Base-by-base conservation (phyloP, 1,140 invertebrate genomes). In the Ptiloglossa arizonensis region DNA sequence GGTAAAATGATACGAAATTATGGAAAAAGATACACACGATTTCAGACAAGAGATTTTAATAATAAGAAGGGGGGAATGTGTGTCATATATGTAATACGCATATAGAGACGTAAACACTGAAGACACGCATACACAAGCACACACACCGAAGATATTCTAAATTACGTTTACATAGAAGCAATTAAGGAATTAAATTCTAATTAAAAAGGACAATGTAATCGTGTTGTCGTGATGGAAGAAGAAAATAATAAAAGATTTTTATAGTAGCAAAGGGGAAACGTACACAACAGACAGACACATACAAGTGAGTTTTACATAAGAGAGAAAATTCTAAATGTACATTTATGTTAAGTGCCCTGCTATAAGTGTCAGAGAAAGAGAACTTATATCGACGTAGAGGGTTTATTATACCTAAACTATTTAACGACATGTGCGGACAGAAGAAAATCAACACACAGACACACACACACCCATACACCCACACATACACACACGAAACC, bases 131-230 rank as follows among this genome's bases (percentile, higher is more conserved):
- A 32, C 41, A 48, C n/a, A n/a, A n/a, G n/a, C n/a, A 22, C 27
- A 78, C 68, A 63, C 41, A 75, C 68, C 66, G 50, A 44, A 70
- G 56, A 86, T 82, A 88, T 88, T 88, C 87, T 88, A 88, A 88
- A 88, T 87, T 88, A 88, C 82, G 81, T 87, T 88, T 83, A 87
- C 68, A 76, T 87, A 87, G 77, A 77, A 71, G 54, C 68, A 75
- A 60, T 87, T 87, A 87, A 87, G 86, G 24, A 56, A 63, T 78
- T 81, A 84, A 79, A 85, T 84, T 85, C 68, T 84, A 85, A 84
- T 84, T 81, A 80, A 64, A n/a, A 71, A 24, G 54, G 54, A 15
- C 54, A 56, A 84, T 56, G 80, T 86, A 59, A 85, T 86, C 85
- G 79, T 64, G 64, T 63, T 78, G 56, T 69, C 80, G 62, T 56